These are phyloP conservation scores for Labeo rohita DNA, from an alignment of 2,113 vertebrate species.

Conservation along the genomic window DNA sequence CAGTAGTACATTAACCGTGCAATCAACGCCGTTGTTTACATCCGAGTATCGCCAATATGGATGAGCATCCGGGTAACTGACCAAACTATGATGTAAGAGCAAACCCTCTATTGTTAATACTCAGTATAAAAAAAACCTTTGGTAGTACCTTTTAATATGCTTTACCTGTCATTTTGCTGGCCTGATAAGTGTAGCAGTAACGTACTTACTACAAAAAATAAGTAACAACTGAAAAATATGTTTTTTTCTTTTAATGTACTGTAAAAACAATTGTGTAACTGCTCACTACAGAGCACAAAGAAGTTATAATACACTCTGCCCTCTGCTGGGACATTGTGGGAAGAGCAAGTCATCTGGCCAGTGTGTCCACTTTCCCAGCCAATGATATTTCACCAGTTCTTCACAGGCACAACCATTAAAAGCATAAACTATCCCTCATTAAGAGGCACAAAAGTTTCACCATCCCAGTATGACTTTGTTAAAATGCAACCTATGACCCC, in stretches of 20 bases:
- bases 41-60: too few relatives aligned
- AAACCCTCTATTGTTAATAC: neutral
- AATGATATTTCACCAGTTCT: neutral
- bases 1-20: too few relatives aligned
- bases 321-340: conserved; percentile 24
- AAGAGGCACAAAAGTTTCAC: neutral
- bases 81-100: too few relatives aligned
- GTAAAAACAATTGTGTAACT: neutral
- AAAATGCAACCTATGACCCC: neutral
- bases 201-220: neutral
- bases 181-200: neutral
- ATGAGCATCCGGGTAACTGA: too few relatives aligned
- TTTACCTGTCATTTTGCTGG: neutral
- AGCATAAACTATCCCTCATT: neutral
- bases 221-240: neutral
- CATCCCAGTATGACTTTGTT: neutral
- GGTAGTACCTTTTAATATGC: neutral
- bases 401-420: neutral
- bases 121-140: too few relatives aligned
- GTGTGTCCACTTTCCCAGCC: neutral
- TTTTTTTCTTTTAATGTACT: neutral
- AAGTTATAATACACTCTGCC: conserved; percentile 27
- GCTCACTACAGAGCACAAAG: neutral
- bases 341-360: neutral
- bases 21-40: too few relatives aligned